These are phyloP conservation scores for Quiscalus mexicanus DNA, from an alignment of 2,113 vertebrate species.

Conservation along the genomic window DNA sequence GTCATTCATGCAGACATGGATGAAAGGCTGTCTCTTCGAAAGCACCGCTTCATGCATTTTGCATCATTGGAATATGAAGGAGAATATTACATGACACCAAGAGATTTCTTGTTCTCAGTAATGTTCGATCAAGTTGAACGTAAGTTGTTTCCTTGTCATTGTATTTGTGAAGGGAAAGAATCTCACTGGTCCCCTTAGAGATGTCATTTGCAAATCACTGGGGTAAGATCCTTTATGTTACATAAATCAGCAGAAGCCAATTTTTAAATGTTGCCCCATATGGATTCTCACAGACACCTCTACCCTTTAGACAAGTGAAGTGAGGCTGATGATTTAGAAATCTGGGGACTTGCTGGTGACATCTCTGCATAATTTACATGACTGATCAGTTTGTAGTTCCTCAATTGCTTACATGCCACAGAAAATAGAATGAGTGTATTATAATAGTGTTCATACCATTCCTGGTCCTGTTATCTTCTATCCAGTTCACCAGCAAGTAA, in stretches of 20 bases:
- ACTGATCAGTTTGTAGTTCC: not conserved
- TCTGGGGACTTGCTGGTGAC: not conserved
- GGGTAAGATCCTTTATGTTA: not conserved
- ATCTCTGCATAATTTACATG: not conserved
- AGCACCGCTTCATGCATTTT: conserved; percentile 89
- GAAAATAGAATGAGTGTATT: not conserved
- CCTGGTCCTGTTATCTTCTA: not conserved
- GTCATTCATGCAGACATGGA: conserved; percentile 17
- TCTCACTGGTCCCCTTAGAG: not conserved
- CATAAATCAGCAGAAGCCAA: not conserved
- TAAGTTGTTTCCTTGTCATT: conserved; percentile 74
- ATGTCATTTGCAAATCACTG: not conserved
- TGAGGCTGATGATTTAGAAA: not conserved
- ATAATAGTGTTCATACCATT: not conserved
- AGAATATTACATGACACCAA: conserved; percentile 94
- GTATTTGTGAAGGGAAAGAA: not conserved
- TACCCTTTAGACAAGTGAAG: not conserved
- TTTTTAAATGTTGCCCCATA: not conserved
- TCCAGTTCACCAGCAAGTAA: not conserved
- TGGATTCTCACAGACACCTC: not conserved
- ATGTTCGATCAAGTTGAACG: conserved; percentile 89
- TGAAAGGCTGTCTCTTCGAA: conserved; percentile 72
- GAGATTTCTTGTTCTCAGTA: conserved; percentile 94
- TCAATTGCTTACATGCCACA: not conserved
- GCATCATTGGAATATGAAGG: conserved; percentile 86